Evolutionary conservation across 2,797 vertebrate genomes (phyloP), one percentile per base, ranked within the genome.

Genomic region (Dermochelys coriacea): DNA sequence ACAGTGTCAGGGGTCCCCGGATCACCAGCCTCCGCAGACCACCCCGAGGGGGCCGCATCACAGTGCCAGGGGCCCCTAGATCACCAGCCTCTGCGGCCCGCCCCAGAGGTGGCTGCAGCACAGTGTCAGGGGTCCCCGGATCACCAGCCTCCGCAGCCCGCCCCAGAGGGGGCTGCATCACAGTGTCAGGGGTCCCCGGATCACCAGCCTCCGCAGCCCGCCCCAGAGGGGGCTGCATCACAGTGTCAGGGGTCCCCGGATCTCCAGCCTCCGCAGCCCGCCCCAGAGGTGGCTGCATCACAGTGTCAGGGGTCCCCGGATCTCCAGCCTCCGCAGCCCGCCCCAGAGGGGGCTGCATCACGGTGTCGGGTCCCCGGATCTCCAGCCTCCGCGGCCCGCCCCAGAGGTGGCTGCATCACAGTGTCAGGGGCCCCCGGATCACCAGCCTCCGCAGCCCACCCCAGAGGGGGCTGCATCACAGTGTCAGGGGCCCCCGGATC

Each of bases 261-360:
- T n/a, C 4, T 31, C 7, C 34, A n/a, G 61, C 31, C 61, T 45
- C 59, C 11, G 95, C 94, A 86, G 77, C 91, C 95, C 14, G 8
- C 12, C 12, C 2, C 9, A 52, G 82, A 47, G 47, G 49, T 15
- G 45, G 55, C 34, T 51, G 31, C 47, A n/a, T 95, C 93, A 2
- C 18, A 19, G 18, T 52, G 18, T 51, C 6, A 8, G 8, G 31
- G 27, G 25, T 49, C 59, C 59, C 15, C 2, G 2, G 4, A 23
- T 37, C 37, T n/a, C 10, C 16, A 5, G 34, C 64, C n/a, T 4
- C n/a, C 3, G 5, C 15, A 2, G 15, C n/a, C 64, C 18, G 6
- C 14, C 14, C 61, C 61, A 64, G 31, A 64, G 31, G 29, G 4
- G 34, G 31, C 31, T n/a, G 61, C 31, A 64, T 64, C 31, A 3